Evolutionary conservation across 2,113 vertebrate species (phyloP).

Genomic region (Dasyprocta punctata): DNA sequence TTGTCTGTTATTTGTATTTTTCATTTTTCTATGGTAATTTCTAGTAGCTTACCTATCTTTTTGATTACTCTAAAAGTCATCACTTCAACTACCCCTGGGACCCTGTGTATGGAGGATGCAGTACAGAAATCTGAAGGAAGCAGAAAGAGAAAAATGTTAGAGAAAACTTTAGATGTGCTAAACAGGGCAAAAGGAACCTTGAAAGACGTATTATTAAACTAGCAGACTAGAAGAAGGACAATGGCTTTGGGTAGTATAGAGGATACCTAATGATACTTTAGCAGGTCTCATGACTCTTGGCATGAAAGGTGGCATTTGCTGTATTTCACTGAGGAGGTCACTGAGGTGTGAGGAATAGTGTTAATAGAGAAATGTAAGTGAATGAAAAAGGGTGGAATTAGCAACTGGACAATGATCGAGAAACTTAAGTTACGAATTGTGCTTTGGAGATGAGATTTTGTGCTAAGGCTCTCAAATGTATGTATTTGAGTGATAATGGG

Average conservation of each 20-base stretch:
- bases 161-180: background rate
- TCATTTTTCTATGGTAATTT: slow-evolving; percentile 11
- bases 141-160: background rate
- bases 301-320: background rate
- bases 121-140: slow-evolving; percentile 9
- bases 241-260: background rate
- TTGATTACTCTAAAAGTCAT: slow-evolving; percentile 23
- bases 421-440: slow-evolving; percentile 20
- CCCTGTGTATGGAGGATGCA: background rate
- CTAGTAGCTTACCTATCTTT: slow-evolving; percentile 20
- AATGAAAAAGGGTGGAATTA: background rate
- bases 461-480: background rate
- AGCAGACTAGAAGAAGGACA: background rate
- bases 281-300: background rate
- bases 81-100: background rate
- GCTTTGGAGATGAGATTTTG: slow-evolving; percentile 11
- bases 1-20: background rate
- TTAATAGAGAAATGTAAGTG: slow-evolving; percentile 6
- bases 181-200: background rate
- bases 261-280: background rate
- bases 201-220: background rate
- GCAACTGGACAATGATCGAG: background rate
- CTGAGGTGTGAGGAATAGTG: background rate
- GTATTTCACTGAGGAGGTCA: background rate
- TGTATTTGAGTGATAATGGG: background rate